phyloP scores from a whole-genome alignment of 2,888 invertebrate species.

The Eilema caniola region DNA sequence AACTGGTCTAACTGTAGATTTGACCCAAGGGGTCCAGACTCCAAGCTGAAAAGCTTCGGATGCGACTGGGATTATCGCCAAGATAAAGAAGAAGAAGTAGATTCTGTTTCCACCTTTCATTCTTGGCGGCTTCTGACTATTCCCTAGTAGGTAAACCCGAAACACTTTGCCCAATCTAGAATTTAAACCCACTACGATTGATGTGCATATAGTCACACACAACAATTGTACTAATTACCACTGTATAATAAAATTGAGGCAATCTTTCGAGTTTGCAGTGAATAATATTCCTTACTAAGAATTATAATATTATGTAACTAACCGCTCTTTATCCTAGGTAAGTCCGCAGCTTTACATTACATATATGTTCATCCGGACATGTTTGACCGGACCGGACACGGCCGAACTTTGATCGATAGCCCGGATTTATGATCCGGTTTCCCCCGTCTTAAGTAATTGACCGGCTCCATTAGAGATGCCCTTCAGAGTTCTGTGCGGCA shows the following conservation, averaged over 20 bases:
- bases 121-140: no score
- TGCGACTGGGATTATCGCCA: no score
- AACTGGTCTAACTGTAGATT: no score
- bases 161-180: no score
- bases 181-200: background rate
- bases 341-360: constrained; percentile 20
- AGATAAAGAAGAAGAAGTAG: no score
- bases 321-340: background rate
- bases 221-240: background rate
- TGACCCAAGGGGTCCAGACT: no score
- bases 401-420: constrained; percentile 83
- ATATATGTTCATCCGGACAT: constrained; percentile 41
- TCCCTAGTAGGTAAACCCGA: no score
- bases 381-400: constrained; percentile 61
- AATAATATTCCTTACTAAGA: background rate
- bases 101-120: no score
- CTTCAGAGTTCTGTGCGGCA: constrained; percentile 49
- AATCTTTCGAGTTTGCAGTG: background rate
- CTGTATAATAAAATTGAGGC: background rate
- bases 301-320: background rate
- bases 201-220: background rate
- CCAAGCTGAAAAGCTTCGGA: no score
- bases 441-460: constrained; percentile 85
- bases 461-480: constrained; percentile 78
- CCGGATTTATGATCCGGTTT: constrained; percentile 82